Evolutionary conservation across 2,113 vertebrate species (phyloP).

Genomic region (Embiotoca jacksoni): DNA sequence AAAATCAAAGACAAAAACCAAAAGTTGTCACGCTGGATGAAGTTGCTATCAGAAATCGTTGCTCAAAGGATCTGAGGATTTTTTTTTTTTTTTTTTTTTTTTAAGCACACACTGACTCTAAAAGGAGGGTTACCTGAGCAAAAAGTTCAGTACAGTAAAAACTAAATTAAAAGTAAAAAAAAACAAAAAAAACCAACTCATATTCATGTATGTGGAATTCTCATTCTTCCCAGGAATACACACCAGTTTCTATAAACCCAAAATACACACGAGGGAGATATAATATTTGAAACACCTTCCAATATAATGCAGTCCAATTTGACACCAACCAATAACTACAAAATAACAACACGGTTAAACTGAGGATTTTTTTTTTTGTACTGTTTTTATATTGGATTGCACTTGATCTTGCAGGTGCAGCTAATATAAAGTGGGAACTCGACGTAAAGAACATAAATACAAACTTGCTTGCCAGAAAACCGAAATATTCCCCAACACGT

Average conservation of each 20-base stretch:
- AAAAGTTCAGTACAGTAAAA: conserved; percentile 38
- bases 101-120: conserved; percentile 3
- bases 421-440: conserved; percentile 9
- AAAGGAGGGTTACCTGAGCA: conserved; percentile 64
- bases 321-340: conserved; percentile 5
- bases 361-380: too few species aligned
- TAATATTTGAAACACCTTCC: conserved; percentile 1
- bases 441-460: conserved; percentile 5
- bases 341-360: background rate
- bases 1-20: background rate
- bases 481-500: conserved; percentile 2
- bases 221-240: background rate
- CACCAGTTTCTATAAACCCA: background rate
- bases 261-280: background rate
- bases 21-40: background rate
- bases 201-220: background rate
- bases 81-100: background rate
- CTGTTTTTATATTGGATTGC: conserved; percentile 1
- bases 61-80: conserved; percentile 12
- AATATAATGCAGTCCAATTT: conserved; percentile 36
- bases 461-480: background rate
- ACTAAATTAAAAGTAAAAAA: background rate
- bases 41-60: background rate
- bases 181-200: background rate
- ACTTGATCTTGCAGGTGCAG: conserved; percentile 1